A percentile compares a stretch with the other conserved stretches of the same genome.
Evolutionary conservation across 1,140 invertebrate genomes (phyloP).

Genomic region (Lucilia cuprina): DNA sequence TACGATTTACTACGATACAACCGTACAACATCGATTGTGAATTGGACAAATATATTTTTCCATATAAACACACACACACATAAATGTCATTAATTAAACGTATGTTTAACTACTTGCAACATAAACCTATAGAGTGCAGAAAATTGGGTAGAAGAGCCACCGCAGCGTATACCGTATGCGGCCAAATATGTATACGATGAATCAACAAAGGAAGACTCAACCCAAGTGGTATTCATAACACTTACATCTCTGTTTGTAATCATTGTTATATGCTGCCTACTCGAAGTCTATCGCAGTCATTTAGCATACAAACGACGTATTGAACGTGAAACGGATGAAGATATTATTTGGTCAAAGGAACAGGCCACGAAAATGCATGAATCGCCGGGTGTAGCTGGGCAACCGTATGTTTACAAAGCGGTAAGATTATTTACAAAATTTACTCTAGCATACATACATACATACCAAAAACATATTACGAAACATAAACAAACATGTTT

Average conservation of each 20-base stretch:
- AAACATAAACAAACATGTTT: background rate
- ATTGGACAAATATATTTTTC: no score
- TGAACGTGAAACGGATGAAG: slow-evolving; percentile 74
- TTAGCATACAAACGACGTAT: slow-evolving; percentile 71
- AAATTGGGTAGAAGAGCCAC: slow-evolving; percentile 82
- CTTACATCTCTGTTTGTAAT: slow-evolving; percentile 73
- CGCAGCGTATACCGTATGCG: slow-evolving; percentile 75
- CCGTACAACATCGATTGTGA: no score
- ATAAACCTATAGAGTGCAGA: slow-evolving; percentile 65
- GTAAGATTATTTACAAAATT: slow-evolving; percentile 42
- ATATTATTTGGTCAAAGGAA: slow-evolving; percentile 72
- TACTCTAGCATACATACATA: background rate
- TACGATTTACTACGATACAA: no score
- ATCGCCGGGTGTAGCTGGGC: slow-evolving; percentile 61
- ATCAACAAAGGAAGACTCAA: slow-evolving; percentile 77
- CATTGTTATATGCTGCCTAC: slow-evolving; percentile 70
- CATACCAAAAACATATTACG: background rate
- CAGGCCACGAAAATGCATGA: slow-evolving; percentile 70
- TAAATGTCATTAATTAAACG: background rate
- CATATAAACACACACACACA: no score
- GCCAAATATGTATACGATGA: slow-evolving; percentile 72
- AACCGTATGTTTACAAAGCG: slow-evolving; percentile 58
- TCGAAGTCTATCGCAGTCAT: slow-evolving; percentile 72
- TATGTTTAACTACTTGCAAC: background rate
- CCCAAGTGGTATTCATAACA: slow-evolving; percentile 76